phyloP scores from a whole-genome alignment of 2,888 invertebrate species.

The Stenotaenia linearis region DNA sequence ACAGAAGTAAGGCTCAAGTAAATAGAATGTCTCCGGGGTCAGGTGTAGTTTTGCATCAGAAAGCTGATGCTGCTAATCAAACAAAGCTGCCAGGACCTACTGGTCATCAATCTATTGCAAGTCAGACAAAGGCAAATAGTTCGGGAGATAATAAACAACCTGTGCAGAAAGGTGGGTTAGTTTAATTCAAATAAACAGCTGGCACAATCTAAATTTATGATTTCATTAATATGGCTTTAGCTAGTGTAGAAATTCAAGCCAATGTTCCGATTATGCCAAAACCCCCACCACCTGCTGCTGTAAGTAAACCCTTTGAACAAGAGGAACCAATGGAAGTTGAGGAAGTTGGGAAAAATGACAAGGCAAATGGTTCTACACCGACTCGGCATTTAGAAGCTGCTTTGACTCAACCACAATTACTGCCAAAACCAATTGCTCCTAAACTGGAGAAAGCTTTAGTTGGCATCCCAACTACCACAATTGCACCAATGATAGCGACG shows the following conservation, averaged over 20 bases:
- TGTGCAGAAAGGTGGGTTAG: conserved; percentile 11
- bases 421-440: neutral
- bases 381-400: neutral
- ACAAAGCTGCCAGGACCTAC: conserved; percentile 36
- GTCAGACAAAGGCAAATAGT: conserved; percentile 31
- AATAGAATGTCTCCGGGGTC: conserved; percentile 34
- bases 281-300: neutral
- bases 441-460: neutral
- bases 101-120: conserved; percentile 31
- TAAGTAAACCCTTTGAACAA: neutral
- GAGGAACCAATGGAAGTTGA: conserved; percentile 20
- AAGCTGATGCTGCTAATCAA: conserved; percentile 40
- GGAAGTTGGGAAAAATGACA: neutral
- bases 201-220: neutral
- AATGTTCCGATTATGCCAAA: neutral
- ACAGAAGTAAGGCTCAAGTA: conserved; percentile 35
- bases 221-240: neutral
- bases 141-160: conserved; percentile 5
- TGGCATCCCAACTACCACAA: neutral
- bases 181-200: neutral
- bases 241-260: conserved; percentile 30
- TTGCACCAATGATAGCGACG: conserved; percentile 7
- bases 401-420: neutral
- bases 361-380: neutral
- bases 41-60: conserved; percentile 37